These are phyloP conservation scores for Chloropsis hardwickii DNA, from an alignment of 2,113 vertebrate genomes.

Conservation along the genomic window DNA sequence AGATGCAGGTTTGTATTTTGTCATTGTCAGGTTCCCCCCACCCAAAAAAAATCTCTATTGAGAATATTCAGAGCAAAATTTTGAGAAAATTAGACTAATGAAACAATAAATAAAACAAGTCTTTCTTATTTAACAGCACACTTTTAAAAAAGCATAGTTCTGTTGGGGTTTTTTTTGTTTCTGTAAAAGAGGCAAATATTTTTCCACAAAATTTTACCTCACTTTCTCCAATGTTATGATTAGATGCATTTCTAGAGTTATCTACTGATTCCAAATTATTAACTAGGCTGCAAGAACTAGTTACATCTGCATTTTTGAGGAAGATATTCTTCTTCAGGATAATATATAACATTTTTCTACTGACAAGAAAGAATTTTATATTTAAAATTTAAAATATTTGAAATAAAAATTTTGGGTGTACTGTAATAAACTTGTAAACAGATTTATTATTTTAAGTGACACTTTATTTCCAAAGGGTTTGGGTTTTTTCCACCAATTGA, in stretches of 20 bases:
- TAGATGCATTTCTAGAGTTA: not conserved
- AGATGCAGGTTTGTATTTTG: not conserved
- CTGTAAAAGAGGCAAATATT: not conserved
- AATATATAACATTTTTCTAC: not conserved
- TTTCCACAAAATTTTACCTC: not conserved
- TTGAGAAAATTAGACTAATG: not conserved
- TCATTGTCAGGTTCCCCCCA: accelerated
- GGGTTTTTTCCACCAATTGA: accelerated
- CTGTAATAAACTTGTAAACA: not conserved
- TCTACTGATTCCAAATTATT: not conserved
- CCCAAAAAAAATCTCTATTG: not conserved
- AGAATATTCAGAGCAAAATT: not conserved
- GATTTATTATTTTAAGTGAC: not conserved
- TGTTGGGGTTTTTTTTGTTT: not conserved
- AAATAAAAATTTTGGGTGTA: not conserved
- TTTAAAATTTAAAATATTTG: not conserved
- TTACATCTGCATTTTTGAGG: not conserved
- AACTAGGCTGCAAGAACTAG: not conserved
- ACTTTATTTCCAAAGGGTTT: not conserved
- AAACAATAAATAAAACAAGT: not conserved
- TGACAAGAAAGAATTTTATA: not conserved
- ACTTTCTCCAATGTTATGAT: not conserved
- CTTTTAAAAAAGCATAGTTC: accelerated
- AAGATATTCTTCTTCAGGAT: not conserved
- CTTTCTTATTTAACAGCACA: not conserved